phyloP scores from a whole-genome alignment of 2,113 vertebrate species.

The Tachysurus vachellii region DNA sequence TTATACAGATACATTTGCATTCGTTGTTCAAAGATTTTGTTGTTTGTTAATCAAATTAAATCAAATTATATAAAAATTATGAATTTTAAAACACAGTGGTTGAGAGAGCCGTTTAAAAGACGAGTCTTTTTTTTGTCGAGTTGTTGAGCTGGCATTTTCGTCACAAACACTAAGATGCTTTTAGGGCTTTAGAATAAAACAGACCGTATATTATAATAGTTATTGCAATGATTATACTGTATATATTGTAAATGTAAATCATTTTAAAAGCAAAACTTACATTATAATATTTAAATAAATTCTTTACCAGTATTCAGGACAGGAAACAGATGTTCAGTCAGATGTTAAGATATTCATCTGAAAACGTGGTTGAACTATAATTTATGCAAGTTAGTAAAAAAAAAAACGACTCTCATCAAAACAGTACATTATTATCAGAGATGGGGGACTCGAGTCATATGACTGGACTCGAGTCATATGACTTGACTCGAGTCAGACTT shows the following conservation, averaged over 20 bases:
- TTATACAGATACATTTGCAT: background rate
- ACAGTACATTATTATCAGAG: background rate
- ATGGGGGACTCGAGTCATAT: no score
- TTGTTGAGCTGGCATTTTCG: background rate
- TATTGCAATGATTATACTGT: background rate
- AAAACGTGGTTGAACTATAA: background rate
- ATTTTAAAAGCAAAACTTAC: background rate
- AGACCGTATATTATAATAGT: background rate
- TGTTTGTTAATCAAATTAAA: background rate
- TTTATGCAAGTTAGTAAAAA: background rate
- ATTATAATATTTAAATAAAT: background rate
- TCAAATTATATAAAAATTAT: background rate
- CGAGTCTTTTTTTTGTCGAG: background rate
- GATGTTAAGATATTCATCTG: background rate
- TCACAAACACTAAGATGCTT: background rate
- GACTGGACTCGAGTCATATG: no score
- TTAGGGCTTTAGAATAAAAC: background rate
- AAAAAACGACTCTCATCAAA: background rate
- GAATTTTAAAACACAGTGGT: background rate
- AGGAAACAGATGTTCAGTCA: background rate
- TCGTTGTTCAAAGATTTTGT: background rate
- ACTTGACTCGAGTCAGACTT: no score
- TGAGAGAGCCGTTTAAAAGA: background rate
- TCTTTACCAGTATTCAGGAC: background rate
- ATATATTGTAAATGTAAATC: background rate